Conservation (phyloP, 2,888 invertebrate genomes). For the Thyatira batis region DNA sequence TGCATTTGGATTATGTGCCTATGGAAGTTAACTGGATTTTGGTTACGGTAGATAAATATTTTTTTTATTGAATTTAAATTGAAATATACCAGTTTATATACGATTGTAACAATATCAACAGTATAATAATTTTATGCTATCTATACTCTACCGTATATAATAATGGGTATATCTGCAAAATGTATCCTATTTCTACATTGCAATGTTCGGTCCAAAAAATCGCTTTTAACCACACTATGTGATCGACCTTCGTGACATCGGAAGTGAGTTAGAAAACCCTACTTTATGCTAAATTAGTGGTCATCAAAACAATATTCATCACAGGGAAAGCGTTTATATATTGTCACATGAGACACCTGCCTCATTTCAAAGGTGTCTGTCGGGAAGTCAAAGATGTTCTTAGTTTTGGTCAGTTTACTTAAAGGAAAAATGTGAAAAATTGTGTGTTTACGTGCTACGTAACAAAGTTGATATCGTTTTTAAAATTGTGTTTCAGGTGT, state of each 20-base stretch:
- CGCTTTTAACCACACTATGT: neutral
- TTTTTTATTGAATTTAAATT: too few relatives aligned
- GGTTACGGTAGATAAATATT: too few relatives aligned
- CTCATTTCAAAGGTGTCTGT: constrained; percentile 43
- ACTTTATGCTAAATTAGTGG: constrained; percentile 56
- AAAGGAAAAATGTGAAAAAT: neutral
- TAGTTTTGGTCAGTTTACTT: constrained; percentile 46
- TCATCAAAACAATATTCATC: constrained; percentile 35
- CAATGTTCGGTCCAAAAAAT: neutral
- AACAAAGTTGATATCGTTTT: constrained; percentile 7
- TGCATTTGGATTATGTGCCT: too few relatives aligned
- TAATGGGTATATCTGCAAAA: too few relatives aligned
- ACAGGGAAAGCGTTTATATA: constrained; percentile 64
- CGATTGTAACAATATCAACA: too few relatives aligned
- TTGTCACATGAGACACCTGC: constrained; percentile 31
- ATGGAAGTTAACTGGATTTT: too few relatives aligned
- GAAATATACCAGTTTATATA: too few relatives aligned
- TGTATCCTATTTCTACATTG: neutral
- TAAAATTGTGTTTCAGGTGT: constrained; percentile 20
- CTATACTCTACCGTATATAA: too few relatives aligned
- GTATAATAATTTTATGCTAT: too few relatives aligned
- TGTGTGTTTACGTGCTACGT: neutral
- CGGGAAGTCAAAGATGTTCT: constrained; percentile 36
- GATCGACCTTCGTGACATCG: constrained; percentile 24
- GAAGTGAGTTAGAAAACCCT: constrained; percentile 42